Evolutionary conservation across 2,113 vertebrate species (phyloP), one percentile per base, ranked within the genome.

Genomic region (Spheniscus mendiculus): DNA sequence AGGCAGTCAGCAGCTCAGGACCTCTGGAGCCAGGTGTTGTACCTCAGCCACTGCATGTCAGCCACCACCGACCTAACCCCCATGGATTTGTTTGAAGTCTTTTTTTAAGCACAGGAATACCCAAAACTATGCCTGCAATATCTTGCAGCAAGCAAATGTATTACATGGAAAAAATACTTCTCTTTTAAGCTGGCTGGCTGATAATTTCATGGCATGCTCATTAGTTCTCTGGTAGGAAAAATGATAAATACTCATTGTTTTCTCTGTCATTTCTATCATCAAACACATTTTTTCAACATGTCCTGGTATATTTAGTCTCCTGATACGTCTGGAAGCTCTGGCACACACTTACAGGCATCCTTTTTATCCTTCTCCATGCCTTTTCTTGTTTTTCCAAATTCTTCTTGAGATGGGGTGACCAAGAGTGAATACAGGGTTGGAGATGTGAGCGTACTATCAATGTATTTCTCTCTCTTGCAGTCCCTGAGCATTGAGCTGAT

Each of bases 361-460:
- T 84, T 95, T 89, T 95, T 89, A 91, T 93, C 82, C 18, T 77
- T 77, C 69, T 88, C 6, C 0, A 10, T 83, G 34, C 62, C 56
- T 90, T 83, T 91, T 95, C 61, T 87, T 95, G 19, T 85, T 91
- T 89, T 91, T 88, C 53, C 19, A 91, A 91, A 85, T 88, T 70
- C 53, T 87, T 73, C 56, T 56, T 77, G 44, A 65, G 78, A 26
- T 38, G 12, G 15, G 9, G 36, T 87, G 61, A 77, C 73, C 62
- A 85, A 47, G 30, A 91, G 21, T 10, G 21, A 76, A 69, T 29
- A 45, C 81, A 69, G 34, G 32, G 8, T 52, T 62, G 58, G 32
- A 59, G 81, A 72, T 96, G 81, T 59, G 59, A 94, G 30, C 1
- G 3, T 65, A 26, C 59, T 87, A 12, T 69, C 56, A 52, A 20